Evolutionary conservation across 1,140 invertebrate species (phyloP).

Genomic region (Antheraea mylitta): DNA sequence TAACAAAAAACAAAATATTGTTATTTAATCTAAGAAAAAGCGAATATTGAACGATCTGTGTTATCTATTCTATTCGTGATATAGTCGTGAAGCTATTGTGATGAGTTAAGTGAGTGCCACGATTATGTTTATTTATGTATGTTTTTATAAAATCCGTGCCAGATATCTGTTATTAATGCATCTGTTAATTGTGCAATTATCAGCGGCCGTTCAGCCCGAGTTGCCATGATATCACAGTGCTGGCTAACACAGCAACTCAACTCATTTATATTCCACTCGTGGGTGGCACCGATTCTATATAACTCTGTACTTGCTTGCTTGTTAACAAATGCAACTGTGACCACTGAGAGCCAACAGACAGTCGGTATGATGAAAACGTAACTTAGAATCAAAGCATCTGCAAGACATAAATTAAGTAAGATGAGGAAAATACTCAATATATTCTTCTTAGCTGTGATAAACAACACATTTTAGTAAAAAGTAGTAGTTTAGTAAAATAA

Average conservation of each 20-base stretch:
- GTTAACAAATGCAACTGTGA: no score
- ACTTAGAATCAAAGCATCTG: no score
- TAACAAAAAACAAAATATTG: no score
- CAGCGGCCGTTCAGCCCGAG: neutral
- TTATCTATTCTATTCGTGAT: slow-evolving; percentile 5
- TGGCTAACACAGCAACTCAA: neutral
- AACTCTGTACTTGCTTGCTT: no score
- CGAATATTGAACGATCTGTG: neutral
- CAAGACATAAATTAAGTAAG: no score
- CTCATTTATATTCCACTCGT: neutral
- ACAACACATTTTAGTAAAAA: no score
- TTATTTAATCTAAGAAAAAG: no score
- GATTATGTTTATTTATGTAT: neutral
- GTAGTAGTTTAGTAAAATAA: no score
- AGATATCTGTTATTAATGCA: slow-evolving; percentile 29
- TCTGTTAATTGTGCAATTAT: slow-evolving; percentile 41
- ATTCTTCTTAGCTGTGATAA: no score
- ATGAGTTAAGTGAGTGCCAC: neutral
- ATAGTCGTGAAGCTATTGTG: slow-evolving; percentile 14
- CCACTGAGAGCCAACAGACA: no score
- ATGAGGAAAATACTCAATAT: no score
- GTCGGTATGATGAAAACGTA: no score
- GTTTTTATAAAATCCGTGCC: slow-evolving; percentile 15
- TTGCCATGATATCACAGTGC: neutral
- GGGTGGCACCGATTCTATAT: neutral